Base-by-base conservation (phyloP, 1,140 invertebrate genomes). In the Sycobia sp. region DNA sequence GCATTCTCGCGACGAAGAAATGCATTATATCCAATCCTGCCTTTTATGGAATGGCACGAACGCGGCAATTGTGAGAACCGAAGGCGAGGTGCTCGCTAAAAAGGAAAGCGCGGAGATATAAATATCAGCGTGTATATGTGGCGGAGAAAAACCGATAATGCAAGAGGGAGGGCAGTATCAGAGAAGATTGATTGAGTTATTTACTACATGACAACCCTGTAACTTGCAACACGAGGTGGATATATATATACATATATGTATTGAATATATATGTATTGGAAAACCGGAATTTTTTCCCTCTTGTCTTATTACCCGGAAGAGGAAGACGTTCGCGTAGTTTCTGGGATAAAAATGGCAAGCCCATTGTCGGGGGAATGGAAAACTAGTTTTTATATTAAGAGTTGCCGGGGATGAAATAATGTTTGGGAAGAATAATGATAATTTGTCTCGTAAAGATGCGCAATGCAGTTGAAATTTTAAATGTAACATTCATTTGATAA, bases 51-150 rank as follows among this genome's bases (percentile, higher is more conserved):
- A 53, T 44, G 38, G 10, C n/a, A n/a, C 11, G 58, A 61, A 44
- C 13, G 38, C 13, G 36, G n/a, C n/a, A 27, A 50, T 41, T n/a
- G 14, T 22, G n/a, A 36, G 44, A 10, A 22, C 23, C n/a, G 56
- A 58, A 49, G 32, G 44, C 39, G 47, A 16, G 38, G 14, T 18
- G 8, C 9, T 32, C 13, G 49, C 20, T 49, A 50, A 23, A 43
- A 53, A 18, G 18, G n/a, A 34, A 18, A 44, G 13, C 11, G 18
- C 38, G 13, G 18, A 13, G 47, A 25, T 36, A 53, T 51, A 73
- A 69, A 73, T 63, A 67, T 65, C 67, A 69, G 67, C n/a, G n/a
- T 66, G 67, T 65, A 67, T 67, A 57, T 71, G 64, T 11, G n/a
- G n/a, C n/a, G n/a, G n/a, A n/a, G n/a, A n/a, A n/a, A n/a, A n/a